A percentile compares a stretch with the other conserved stretches of the same genome.
phyloP scores from a whole-genome alignment of 1,140 invertebrate species.

The Heliconius melpomene region DNA sequence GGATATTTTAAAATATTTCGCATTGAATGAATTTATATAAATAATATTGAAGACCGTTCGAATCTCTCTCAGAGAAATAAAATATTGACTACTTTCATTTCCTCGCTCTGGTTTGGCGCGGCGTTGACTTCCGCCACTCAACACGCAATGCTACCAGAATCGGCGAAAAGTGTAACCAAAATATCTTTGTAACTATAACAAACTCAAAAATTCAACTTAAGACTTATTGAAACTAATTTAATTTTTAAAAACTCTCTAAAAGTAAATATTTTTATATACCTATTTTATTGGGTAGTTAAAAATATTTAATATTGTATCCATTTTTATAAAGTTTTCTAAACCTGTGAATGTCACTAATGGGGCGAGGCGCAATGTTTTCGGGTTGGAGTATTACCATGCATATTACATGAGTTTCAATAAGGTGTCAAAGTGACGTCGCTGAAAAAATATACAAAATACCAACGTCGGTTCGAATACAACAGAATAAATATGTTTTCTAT shows the following conservation, averaged over 20 bases:
- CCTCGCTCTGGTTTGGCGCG: no score
- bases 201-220: no score
- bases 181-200: no score
- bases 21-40: no score
- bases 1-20: no score
- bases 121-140: no score
- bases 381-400: constrained; percentile 61
- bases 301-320: neutral
- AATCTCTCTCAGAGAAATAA: no score
- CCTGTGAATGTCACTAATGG: neutral
- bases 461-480: constrained; percentile 42
- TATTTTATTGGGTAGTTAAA: neutral
- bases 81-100: no score
- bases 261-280: neutral
- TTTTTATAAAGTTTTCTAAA: constrained; percentile 1
- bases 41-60: no score
- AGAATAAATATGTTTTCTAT: constrained; percentile 48
- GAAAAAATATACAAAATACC: constrained; percentile 48
- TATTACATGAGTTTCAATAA: constrained; percentile 74
- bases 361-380: constrained; percentile 37
- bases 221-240: neutral
- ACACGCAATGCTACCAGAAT: no score
- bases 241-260: neutral
- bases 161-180: no score
- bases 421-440: constrained; percentile 62